Percentiles rank a stretch among this genome's conserved stretches.
These are phyloP conservation scores for Mesocentrotus franciscanus DNA, from an alignment of 53 echinoderm and acorn worm genomes.

Conservation along the genomic window DNA sequence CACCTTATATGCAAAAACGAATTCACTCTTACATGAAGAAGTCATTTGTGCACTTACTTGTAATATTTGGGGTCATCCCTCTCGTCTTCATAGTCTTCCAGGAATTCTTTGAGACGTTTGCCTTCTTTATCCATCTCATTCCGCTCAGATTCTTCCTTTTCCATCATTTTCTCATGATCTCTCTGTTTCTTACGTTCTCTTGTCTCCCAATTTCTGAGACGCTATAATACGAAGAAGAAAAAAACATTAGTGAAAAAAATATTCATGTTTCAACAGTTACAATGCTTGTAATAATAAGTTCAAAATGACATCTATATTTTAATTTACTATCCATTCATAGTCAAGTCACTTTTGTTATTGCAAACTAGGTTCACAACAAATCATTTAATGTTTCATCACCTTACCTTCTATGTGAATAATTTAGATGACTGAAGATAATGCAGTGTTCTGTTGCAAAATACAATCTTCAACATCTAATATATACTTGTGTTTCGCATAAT, in stretches of 20 bases:
- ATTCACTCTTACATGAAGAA: not conserved
- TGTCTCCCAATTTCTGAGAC: constrained; percentile 83
- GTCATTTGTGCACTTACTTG: constrained; percentile 75
- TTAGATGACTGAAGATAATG: not conserved
- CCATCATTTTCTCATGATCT: constrained; percentile 85
- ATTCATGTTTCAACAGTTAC: not conserved
- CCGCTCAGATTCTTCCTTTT: constrained; percentile 80
- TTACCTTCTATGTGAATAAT: not conserved
- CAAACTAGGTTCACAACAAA: not conserved
- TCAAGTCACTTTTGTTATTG: not conserved
- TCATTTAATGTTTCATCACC: not conserved
- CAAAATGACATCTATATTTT: not conserved
- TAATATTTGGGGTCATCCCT: constrained; percentile 97
- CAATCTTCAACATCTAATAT: no score
- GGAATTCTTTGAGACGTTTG: constrained; percentile 91
- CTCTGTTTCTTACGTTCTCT: constrained; percentile 90
- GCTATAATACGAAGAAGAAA: constrained; percentile 56
- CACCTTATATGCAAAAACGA: not conserved
- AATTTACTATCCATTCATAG: not conserved
- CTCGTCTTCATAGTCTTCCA: constrained; percentile 98
- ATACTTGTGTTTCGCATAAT: no score
- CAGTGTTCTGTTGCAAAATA: not conserved
- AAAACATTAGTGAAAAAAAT: not conserved
- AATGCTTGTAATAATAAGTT: not conserved
- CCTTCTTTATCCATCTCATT: constrained; percentile 89